These are phyloP conservation scores for Synanthedon tipuliformis DNA, from an alignment of 2,888 invertebrate genomes.

Conservation along the genomic window DNA sequence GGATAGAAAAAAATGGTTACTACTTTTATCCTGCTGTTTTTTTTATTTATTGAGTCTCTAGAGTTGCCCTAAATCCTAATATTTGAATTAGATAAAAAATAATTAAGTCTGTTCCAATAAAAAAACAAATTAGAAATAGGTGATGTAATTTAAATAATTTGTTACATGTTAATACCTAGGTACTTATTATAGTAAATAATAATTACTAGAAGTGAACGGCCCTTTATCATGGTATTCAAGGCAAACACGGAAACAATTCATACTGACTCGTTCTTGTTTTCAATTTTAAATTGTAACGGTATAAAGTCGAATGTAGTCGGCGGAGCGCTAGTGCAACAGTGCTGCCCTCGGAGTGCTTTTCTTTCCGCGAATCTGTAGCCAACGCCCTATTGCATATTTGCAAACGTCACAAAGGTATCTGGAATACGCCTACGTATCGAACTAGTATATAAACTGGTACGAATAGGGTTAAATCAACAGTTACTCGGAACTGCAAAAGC, in stretches of 20 bases:
- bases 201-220: conserved; percentile 19
- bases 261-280: conserved; percentile 15
- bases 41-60: no score
- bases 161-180: not conserved
- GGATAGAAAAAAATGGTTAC: not conserved
- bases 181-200: not conserved
- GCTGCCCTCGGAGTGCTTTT: conserved; percentile 29
- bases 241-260: conserved; percentile 38
- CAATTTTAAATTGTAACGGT: conserved; percentile 20
- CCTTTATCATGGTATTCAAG: conserved; percentile 57
- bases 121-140: not conserved
- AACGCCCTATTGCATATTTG: conserved; percentile 49
- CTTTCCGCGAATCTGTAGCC: conserved; percentile 29
- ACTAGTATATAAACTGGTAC: conserved; percentile 48
- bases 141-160: not conserved
- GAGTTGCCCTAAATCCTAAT: no score
- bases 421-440: conserved; percentile 47
- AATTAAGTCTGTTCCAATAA: no score
- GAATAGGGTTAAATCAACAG: conserved; percentile 34
- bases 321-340: not conserved
- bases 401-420: conserved; percentile 53
- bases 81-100: no score
- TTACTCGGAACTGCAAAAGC: conserved; percentile 32
- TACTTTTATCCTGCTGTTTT: no score
- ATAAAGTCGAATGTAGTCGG: conserved; percentile 19